Percentiles rank a stretch among this genome's conserved stretches.
These are phyloP conservation scores for Nyctibius bracteatus DNA, from an alignment of 2,113 vertebrate species.

Conservation along the genomic window DNA sequence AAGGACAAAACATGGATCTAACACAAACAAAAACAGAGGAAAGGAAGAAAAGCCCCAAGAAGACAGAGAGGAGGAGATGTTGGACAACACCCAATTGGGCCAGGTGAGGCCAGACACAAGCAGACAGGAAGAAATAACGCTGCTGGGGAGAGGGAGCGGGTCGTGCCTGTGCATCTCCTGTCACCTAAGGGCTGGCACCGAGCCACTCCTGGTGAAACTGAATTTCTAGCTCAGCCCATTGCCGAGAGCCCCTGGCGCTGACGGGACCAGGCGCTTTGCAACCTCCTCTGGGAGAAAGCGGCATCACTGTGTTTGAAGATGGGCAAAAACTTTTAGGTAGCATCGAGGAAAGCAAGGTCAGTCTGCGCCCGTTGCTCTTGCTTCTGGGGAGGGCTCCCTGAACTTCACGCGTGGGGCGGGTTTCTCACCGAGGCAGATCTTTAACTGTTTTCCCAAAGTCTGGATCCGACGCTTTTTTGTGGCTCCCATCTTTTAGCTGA, in stretches of 20 bases:
- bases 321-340: not conserved
- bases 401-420: fast-evolving
- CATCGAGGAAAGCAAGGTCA: not conserved
- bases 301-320: fast-evolving
- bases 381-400: not conserved
- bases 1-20: not conserved
- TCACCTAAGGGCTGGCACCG: not conserved
- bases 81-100: not conserved
- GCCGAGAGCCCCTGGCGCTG: not conserved
- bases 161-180: not conserved
- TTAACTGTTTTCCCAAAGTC: constrained; percentile 88
- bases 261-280: fast-evolving
- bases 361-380: not conserved
- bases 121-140: not conserved
- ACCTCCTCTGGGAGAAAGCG: fast-evolving
- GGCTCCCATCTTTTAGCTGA: constrained; percentile 82
- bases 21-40: not conserved
- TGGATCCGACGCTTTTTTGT: constrained; percentile 71
- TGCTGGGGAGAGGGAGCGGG: not conserved
- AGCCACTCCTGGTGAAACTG: not conserved
- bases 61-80: not conserved
- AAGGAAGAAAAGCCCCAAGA: not conserved
- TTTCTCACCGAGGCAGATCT: constrained; percentile 88
- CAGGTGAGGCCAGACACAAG: not conserved
- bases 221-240: not conserved